Percentiles rank a stretch among this genome's conserved stretches.
Conservation (phyloP, 2,888 invertebrate genomes). For the Nomada fabriciana region DNA sequence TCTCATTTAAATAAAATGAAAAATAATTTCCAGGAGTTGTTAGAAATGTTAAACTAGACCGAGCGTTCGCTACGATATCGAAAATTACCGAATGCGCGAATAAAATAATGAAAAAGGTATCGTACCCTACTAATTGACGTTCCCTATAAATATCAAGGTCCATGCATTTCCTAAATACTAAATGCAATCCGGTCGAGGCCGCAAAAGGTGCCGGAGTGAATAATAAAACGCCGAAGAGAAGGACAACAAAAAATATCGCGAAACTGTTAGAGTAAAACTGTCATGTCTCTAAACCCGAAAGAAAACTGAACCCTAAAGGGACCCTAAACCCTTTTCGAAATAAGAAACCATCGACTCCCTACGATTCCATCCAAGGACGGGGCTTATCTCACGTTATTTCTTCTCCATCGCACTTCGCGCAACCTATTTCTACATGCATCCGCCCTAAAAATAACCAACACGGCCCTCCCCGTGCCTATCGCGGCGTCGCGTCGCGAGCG, state of each 20-base stretch:
- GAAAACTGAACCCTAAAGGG: no score
- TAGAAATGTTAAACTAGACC: neutral
- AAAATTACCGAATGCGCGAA: constrained; percentile 19
- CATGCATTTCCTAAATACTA: constrained; percentile 14
- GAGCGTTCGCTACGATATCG: neutral
- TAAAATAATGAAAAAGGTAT: constrained; percentile 18
- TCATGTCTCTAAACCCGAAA: no score
- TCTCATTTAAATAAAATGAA: neutral
- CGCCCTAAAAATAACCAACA: neutral
- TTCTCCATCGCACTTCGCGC: neutral
- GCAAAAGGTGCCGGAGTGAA: constrained; percentile 9
- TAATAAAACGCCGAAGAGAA: neutral
- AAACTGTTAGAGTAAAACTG: neutral
- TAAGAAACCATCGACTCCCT: neutral
- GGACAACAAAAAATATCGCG: constrained; percentile 3
- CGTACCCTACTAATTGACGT: constrained; percentile 22
- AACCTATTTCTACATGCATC: neutral
- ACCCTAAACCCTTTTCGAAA: neutral
- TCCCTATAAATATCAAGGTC: constrained; percentile 24
- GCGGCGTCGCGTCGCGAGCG: neutral
- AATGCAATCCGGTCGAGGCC: neutral
- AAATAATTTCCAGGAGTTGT: neutral
- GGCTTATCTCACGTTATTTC: no score
- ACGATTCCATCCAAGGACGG: no score
- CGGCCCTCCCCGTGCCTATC: neutral